Evolutionary conservation across 2,888 invertebrate genomes (phyloP).

Genomic region (Aproaerema taeniolella): DNA sequence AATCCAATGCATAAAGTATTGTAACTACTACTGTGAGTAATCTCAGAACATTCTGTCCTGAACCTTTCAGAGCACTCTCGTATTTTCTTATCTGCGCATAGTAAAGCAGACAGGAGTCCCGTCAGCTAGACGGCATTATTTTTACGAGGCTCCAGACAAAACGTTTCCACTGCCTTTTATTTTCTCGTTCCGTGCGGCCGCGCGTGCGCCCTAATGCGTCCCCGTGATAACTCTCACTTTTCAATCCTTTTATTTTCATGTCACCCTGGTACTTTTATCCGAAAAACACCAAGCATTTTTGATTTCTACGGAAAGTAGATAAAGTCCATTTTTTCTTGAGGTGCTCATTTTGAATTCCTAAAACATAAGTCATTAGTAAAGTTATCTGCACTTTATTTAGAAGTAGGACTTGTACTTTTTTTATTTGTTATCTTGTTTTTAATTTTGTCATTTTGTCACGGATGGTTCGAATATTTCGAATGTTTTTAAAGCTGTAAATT

Average conservation of each 20-base stretch:
- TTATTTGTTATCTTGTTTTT: slow-evolving; percentile 53
- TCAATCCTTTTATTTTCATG: slow-evolving; percentile 64
- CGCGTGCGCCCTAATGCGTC: slow-evolving; percentile 74
- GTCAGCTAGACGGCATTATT: slow-evolving; percentile 46
- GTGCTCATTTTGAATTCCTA: slow-evolving; percentile 60
- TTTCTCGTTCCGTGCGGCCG: slow-evolving; percentile 53
- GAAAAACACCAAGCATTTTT: background rate
- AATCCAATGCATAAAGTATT: no score
- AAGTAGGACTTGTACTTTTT: slow-evolving; percentile 62
- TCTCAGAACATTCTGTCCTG: no score
- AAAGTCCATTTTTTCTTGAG: slow-evolving; percentile 18
- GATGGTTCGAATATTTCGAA: slow-evolving; percentile 37
- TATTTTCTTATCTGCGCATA: slow-evolving; percentile 36
- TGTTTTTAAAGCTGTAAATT: slow-evolving; percentile 31
- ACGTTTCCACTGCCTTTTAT: slow-evolving; percentile 27
- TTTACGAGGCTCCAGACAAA: slow-evolving; percentile 48
- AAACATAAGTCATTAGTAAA: slow-evolving; percentile 74
- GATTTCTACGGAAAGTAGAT: background rate
- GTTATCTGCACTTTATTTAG: slow-evolving; percentile 76
- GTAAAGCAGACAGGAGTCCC: slow-evolving; percentile 57
- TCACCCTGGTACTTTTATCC: slow-evolving; percentile 36
- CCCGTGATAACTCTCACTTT: slow-evolving; percentile 76
- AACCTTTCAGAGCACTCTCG: slow-evolving; percentile 8
- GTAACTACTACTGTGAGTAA: no score
- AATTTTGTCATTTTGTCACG: slow-evolving; percentile 35